Base-by-base conservation (phyloP, 2,888 invertebrate genomes). In the Sipha maydis region DNA sequence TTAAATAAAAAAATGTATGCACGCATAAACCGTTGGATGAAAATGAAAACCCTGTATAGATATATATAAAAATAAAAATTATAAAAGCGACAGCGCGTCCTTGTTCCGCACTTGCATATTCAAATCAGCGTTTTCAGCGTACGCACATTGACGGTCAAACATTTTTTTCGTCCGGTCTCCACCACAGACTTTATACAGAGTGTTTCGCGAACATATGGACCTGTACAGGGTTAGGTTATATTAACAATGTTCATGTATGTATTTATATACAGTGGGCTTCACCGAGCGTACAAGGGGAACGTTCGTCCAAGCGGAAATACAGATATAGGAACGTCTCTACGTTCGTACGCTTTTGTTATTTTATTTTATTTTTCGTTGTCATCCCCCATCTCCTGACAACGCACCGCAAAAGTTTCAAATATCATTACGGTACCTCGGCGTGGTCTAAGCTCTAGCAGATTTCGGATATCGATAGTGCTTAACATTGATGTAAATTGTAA, bases 321-420 rank as follows among this genome's bases (percentile, higher is more conserved):
- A 75, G 54, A 71, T 71, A 67, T 28, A 67, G 34, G 34, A 34
- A 79, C 56, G 67, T 80, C 25, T 82, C 25, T 69, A 25, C 69
- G 41, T 69, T 69, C 48, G 14, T 83, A 71, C 48, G 71, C 48
- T 48, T 41, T 71, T 31, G 71, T 83, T 71, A 48, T 71, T 83
- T 48, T 21, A 69, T 71, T 54, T 83, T 83, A 83, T 83, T 71
- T 67, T 80, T 28, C 34, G 67, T 67, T 38, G 56, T 38, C 14
- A 48, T 11, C 48, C 11, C 14, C 48, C 48, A 14, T 80, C 34
- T 69, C 21, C 3, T 11, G 48, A 69, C 28, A 82, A 71, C 28
- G 31, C 38, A 82, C 82, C 21, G 19, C 69, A 28, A 71, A 71
- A 28, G 69, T 82, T 82, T 69, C 69, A 14, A 71, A 82, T 48